phyloP scores from a whole-genome alignment of 2,113 vertebrate genomes.

The Illadopsis cleaveri region DNA sequence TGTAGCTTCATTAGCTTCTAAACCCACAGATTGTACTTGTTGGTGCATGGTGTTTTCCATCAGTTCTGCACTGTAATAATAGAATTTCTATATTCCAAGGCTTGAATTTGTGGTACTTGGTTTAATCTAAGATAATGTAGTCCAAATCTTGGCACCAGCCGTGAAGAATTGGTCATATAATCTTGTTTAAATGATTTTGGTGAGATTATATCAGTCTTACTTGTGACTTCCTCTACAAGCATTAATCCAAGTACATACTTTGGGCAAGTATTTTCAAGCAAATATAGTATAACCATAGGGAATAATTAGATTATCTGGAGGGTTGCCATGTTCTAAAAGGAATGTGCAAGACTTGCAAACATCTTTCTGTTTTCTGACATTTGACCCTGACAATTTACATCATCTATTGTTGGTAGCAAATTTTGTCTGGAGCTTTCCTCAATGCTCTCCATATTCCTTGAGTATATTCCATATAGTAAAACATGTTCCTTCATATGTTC shows the following conservation, averaged over 20 bases:
- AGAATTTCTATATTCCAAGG: neutral
- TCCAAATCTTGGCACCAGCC: neutral
- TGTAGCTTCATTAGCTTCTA: neutral
- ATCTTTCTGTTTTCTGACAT: neutral
- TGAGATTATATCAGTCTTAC: neutral
- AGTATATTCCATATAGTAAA: neutral
- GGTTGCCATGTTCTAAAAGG: neutral
- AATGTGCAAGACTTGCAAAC: neutral
- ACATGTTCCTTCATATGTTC: too few species aligned
- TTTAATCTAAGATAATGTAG: neutral
- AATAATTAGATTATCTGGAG: neutral
- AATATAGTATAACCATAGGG: neutral
- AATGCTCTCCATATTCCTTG: neutral
- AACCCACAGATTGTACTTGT: neutral
- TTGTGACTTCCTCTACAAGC: neutral
- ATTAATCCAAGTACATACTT: neutral
- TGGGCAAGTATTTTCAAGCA: neutral
- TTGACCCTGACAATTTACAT: neutral
- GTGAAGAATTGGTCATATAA: neutral
- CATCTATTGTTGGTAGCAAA: neutral
- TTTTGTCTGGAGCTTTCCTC: neutral
- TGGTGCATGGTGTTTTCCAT: neutral
- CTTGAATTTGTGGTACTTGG: neutral
- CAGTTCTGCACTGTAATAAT: neutral
- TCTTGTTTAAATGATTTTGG: neutral